Base-by-base conservation (phyloP, 1,140 invertebrate species). In the Drosophila varians region DNA sequence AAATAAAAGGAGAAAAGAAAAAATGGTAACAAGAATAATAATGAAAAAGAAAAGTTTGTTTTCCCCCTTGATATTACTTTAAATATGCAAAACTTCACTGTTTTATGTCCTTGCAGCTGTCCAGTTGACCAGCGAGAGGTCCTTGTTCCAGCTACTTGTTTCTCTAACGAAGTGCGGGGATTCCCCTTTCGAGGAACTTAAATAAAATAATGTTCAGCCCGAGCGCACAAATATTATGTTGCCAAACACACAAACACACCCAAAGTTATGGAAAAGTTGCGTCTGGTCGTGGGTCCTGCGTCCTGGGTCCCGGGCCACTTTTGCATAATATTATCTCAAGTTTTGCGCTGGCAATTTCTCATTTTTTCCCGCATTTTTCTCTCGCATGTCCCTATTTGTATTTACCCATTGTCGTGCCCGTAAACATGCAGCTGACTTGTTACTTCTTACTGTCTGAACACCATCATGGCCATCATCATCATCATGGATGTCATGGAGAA, bases 271-370 rank as follows among this genome's bases (percentile, higher is more conserved):
- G 43, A 53, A 75, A 84, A 84, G 66, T 76, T 86, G 45, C 45
- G 60, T 40, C 71, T 66, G 38, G 38, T 36, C 77, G 61, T 74
- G 65, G 77, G 65, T 65, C 61, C 7, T 21, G 21, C 4, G 21
- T 21, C 21, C 21, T 21, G 21, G 14, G 36, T 36, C 77, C 69
- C 69, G 65, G 77, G 72, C 77, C 61, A 83, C 56, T 82, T 82
- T 82, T 77, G 57, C 77, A 86, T 84, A 80, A 86, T 62, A 86
- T 76, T 86, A 84, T 84, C 80, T 86, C 65, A 86, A 86, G 72
- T 79, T 82, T 84, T 79, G 48, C 46, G 46, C 49, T 75, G 57
- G 80, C 66, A 79, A 79, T 86, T 84, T 79, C 72, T 86, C 80
- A 80, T 73, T 54, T 86, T n/a, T 80, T 62, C 42, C 51, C 64